Percentiles rank a stretch among this genome's conserved stretches.
These are phyloP conservation scores for Tridacna gigas DNA, from an alignment of 2,888 invertebrate species.

Conservation along the genomic window DNA sequence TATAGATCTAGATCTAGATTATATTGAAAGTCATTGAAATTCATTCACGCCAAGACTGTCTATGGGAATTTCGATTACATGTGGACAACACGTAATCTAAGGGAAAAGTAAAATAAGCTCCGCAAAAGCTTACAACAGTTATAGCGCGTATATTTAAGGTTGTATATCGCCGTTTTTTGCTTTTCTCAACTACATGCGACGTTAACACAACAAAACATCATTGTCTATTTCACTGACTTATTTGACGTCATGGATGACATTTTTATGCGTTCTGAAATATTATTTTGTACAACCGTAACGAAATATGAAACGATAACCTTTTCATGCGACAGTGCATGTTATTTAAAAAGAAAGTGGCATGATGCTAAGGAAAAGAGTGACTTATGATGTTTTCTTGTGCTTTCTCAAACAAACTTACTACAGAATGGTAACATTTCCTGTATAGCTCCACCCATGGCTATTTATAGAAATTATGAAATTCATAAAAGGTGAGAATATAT, in stretches of 20 bases:
- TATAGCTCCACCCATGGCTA: constrained; percentile 83
- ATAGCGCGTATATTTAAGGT: constrained; percentile 45
- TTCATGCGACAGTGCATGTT: not conserved
- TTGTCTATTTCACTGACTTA: not conserved
- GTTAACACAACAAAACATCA: constrained; percentile 29
- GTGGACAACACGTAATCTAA: constrained; percentile 15
- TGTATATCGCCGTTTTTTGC: constrained; percentile 26
- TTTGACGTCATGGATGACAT: not conserved
- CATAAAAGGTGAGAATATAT: not conserved
- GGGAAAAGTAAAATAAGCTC: constrained; percentile 10
- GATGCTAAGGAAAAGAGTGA: not conserved
- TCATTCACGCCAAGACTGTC: constrained; percentile 2
- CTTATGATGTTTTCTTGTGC: constrained; percentile 25
- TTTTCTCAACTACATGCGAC: constrained; percentile 37
- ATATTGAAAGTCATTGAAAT: not conserved
- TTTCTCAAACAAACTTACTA: constrained; percentile 80
- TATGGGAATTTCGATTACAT: constrained; percentile 21
- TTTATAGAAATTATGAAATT: constrained; percentile 54
- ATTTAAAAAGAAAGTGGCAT: not conserved
- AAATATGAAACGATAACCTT: not conserved
- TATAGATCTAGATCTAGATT: too few relatives aligned
- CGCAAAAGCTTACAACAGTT: constrained; percentile 19
- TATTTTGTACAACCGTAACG: too few relatives aligned
- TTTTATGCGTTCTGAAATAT: too few relatives aligned
- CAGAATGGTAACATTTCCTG: constrained; percentile 84